Percentiles rank a stretch among this genome's conserved stretches.
These are phyloP conservation scores for Perodicticus potto DNA, from an alignment of 2,797 vertebrate species.

Conservation along the genomic window DNA sequence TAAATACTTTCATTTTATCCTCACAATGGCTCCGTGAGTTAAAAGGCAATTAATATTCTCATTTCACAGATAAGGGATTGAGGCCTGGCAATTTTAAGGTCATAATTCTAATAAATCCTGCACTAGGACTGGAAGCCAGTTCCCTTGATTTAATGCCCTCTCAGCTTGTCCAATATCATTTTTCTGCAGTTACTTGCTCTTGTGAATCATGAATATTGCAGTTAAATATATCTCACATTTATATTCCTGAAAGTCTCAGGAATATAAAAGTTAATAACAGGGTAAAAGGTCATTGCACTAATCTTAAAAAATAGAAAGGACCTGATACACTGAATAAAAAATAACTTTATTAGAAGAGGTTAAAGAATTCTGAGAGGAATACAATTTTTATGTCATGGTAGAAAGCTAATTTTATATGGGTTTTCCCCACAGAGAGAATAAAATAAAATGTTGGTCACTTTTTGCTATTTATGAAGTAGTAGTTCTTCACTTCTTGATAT, in stretches of 20 bases:
- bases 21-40: neutral
- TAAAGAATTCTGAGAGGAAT: constrained; percentile 62
- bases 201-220: constrained; percentile 52
- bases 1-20: neutral
- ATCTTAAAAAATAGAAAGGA: constrained; percentile 53
- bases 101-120: neutral
- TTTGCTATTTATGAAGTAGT: constrained; percentile 62
- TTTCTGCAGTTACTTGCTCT: neutral
- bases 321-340: constrained; percentile 49
- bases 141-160: neutral
- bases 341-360: constrained; percentile 57
- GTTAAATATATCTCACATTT: constrained; percentile 49
- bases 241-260: constrained; percentile 21
- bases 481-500: constrained; percentile 47
- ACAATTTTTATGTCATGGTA: constrained; percentile 19
- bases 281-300: constrained; percentile 45
- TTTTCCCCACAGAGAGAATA: constrained; percentile 54
- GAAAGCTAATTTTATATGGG: constrained; percentile 40
- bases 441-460: constrained; percentile 65
- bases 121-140: neutral
- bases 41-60: neutral
- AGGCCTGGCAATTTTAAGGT: neutral
- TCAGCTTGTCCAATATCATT: constrained; percentile 24
- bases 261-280: constrained; percentile 58
- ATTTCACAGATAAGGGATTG: neutral